phyloP scores from a whole-genome alignment of 2,888 invertebrate genomes.

The Bursaphelenchus okinawaensis region DNA sequence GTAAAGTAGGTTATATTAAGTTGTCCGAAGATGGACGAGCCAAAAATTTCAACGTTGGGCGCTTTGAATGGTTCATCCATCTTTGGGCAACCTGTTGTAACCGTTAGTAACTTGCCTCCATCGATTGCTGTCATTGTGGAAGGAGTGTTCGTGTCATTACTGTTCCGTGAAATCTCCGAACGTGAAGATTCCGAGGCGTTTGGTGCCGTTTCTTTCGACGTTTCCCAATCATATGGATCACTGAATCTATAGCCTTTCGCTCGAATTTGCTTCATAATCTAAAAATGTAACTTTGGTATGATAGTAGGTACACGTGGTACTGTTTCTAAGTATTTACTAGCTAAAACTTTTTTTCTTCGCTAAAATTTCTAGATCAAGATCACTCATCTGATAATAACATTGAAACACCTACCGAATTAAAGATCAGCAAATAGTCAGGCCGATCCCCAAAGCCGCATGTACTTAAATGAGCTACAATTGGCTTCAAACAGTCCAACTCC shows the following conservation, averaged over 20 bases:
- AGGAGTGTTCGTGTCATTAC: not conserved
- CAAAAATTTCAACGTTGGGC: no score
- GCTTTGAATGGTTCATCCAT: no score
- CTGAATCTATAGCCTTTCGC: slow-evolving; percentile 17
- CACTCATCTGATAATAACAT: no score
- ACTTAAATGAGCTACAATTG: slow-evolving; percentile 16
- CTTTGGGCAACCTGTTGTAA: no score
- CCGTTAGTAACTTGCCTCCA: no score
- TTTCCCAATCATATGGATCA: slow-evolving; percentile 23
- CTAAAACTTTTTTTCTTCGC: no score
- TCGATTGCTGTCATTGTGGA: not conserved
- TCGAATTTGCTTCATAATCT: slow-evolving; percentile 32
- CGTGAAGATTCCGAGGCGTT: not conserved
- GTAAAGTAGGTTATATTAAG: no score
- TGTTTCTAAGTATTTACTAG: no score
- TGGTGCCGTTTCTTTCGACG: not conserved
- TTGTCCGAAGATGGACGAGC: no score
- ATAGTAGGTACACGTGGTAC: not conserved
- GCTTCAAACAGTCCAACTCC: slow-evolving; percentile 11
- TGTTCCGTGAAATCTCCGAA: not conserved
- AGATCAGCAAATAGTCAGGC: slow-evolving; percentile 25
- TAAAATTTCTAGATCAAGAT: no score
- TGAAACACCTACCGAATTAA: slow-evolving; percentile 15
- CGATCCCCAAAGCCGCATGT: slow-evolving; percentile 17
- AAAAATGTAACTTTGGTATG: slow-evolving; percentile 10